Evolutionary conservation across 2,113 vertebrate genomes (phyloP).

Genomic region (Neogale vison): DNA sequence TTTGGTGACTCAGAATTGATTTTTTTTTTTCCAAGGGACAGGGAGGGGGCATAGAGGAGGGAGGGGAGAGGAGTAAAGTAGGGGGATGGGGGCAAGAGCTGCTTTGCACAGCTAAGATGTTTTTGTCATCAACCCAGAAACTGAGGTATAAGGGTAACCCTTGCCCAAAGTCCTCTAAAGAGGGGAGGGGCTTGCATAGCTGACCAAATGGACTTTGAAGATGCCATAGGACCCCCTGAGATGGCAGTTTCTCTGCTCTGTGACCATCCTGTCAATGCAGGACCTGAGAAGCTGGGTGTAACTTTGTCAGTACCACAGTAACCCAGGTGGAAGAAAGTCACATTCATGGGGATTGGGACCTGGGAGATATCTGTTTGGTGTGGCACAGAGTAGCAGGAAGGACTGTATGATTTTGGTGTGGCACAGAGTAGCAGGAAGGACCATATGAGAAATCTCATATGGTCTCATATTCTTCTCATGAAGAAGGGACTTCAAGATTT

Average conservation of each 20-base stretch:
- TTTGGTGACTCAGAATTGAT: constrained; percentile 81
- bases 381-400: constrained; percentile 23
- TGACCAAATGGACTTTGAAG: constrained; percentile 58
- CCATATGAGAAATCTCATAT: background rate
- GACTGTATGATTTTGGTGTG: background rate
- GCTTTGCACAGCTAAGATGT: constrained; percentile 69
- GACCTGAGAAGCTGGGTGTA: constrained; percentile 49
- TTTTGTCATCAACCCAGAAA: constrained; percentile 74
- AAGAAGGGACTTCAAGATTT: background rate
- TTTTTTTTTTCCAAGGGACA: constrained; percentile 63
- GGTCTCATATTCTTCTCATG: no score
- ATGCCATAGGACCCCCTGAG: constrained; percentile 47
- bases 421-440: constrained; percentile 32
- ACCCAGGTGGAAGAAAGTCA: constrained; percentile 44
- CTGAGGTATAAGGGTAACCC: constrained; percentile 66
- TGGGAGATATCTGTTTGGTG: background rate
- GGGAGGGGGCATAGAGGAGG: constrained; percentile 71
- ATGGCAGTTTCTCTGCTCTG: constrained; percentile 47
- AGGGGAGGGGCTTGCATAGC: constrained; percentile 22
- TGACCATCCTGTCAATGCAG: constrained; percentile 7
- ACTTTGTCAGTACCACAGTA: constrained; percentile 52
- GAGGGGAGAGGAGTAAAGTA: constrained; percentile 47
- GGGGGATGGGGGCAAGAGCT: constrained; percentile 66
- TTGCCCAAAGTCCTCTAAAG: constrained; percentile 37
- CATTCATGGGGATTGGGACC: background rate